Evolutionary conservation across 2,797 vertebrate genomes (phyloP), one percentile per base, ranked within the genome.

Genomic region (Sciurus carolinensis): DNA sequence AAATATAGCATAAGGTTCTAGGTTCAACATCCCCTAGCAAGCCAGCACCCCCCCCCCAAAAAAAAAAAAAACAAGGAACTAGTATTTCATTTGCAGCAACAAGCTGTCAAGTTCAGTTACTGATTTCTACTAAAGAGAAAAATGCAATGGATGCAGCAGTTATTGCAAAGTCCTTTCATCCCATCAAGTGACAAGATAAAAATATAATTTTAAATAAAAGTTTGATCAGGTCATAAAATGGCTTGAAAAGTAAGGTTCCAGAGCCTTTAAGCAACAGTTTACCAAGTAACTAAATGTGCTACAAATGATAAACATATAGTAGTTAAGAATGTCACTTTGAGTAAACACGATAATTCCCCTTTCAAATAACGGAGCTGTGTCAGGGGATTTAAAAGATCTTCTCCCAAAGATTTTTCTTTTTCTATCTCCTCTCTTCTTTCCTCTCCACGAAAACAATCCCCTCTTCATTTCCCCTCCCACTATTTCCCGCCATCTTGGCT

Each of bases 401-500:
- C 79, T 57, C 67, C 66, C 67, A 88, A 64, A 57, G 80, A 71
- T 97, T 98, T 97, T 77, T 81, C 75, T 96, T 87, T 98, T 98
- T 97, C 95, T 92, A 95, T 80, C 76, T 86, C 88, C 93, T 91
- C 39, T 39, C 39, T 39, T 39, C 39, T 39, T 39, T 39, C 39
- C 85, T 80, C 69, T 67, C 89, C 64, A 50, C 7, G 6, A 67
- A 88, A 75, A 39, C 72, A 77, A 57, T 57, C 73, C 77, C 52
- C 57, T 57, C 73, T 93, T 97, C 88, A 97, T 98, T 97, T 98
- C 98, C 98, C 98, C 98, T 98, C 98, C 98, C 98, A 98, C 98
- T 98, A 97, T 97, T 97, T 98, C 98, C 99, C 98, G 99, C 99
- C 99, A 99, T 99, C 98, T 99, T 99, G 98, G 95, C 98, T 98